Conservation (phyloP, 64 coral and sea anemone genomes). For the Porites lutea region DNA sequence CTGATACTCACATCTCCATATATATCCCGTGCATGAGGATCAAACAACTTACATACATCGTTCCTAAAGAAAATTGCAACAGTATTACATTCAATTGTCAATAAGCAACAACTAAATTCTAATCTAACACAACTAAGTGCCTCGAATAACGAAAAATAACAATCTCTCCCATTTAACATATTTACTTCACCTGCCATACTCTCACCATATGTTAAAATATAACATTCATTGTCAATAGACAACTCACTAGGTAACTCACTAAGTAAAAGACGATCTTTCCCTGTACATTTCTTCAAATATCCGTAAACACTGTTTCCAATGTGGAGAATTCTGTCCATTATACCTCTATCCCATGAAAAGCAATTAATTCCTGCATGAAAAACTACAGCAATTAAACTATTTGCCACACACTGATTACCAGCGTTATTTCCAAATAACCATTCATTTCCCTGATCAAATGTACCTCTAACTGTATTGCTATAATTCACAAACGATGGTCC, state of each 20-base stretch:
- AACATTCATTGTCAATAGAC: neutral
- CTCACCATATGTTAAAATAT: neutral
- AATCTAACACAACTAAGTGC: neutral
- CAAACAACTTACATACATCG: neutral
- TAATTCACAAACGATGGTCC: neutral
- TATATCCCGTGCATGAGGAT: neutral
- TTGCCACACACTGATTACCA: constrained; percentile 3
- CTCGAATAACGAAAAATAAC: neutral
- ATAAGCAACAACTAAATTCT: neutral
- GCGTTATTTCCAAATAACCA: neutral
- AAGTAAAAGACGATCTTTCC: neutral
- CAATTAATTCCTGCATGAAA: neutral
- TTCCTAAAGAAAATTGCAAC: neutral
- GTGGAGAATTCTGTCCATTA: neutral
- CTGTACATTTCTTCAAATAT: neutral
- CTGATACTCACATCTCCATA: neutral
- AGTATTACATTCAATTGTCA: neutral
- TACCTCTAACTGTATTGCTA: neutral
- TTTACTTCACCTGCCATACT: neutral
- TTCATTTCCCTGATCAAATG: neutral
- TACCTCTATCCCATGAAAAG: neutral
- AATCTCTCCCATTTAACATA: neutral
- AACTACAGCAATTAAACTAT: neutral
- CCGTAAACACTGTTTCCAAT: neutral
- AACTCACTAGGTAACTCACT: neutral